These are phyloP conservation scores for Apaloderma vittatum DNA, from an alignment of 2,113 vertebrate species.

Conservation along the genomic window DNA sequence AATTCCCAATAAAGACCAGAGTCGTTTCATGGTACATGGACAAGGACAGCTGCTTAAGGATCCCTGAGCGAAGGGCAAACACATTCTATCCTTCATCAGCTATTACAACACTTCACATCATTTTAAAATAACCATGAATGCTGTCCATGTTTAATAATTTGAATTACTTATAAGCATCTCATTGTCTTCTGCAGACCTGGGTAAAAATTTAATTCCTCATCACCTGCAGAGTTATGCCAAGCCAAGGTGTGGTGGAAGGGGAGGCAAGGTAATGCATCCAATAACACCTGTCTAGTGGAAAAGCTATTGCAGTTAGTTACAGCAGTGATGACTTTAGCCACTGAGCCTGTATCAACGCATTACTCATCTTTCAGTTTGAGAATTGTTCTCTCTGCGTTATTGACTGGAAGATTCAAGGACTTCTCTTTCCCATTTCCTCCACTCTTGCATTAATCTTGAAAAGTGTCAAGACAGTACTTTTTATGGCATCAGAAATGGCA, in stretches of 20 bases:
- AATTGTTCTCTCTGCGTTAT: neutral
- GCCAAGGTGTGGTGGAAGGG: accelerated
- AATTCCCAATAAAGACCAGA: neutral
- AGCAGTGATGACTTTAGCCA: neutral
- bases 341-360: neutral
- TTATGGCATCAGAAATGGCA: neutral
- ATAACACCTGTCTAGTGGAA: neutral
- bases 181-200: neutral
- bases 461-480: constrained; percentile 1
- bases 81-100: neutral
- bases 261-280: neutral
- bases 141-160: neutral
- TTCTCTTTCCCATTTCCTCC: neutral
- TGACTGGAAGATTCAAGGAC: constrained; percentile 13
- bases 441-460: neutral
- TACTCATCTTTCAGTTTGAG: neutral
- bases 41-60: neutral
- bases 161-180: neutral
- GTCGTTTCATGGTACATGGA: neutral
- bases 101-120: neutral
- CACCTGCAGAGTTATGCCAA: neutral
- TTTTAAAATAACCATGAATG: neutral
- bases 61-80: neutral
- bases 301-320: neutral
- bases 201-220: neutral